These are phyloP conservation scores for Tanytarsus gracilentus DNA, from an alignment of 2,888 invertebrate species.

Conservation along the genomic window DNA sequence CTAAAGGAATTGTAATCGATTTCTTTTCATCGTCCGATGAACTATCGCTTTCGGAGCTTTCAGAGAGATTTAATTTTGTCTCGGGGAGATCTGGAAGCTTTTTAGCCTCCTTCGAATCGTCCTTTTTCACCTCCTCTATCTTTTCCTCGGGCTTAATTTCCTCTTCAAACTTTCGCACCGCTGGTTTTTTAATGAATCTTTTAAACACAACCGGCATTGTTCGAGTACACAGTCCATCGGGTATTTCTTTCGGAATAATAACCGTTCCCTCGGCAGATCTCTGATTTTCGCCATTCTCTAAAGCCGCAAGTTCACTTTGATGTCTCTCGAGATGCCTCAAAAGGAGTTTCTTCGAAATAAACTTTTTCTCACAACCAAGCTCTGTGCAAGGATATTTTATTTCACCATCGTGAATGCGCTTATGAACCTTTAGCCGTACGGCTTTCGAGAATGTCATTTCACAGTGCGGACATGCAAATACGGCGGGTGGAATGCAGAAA, in stretches of 20 bases:
- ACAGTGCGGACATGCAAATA: slow-evolving; percentile 75
- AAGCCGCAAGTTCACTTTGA: slow-evolving; percentile 39
- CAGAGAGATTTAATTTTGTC: slow-evolving; percentile 20
- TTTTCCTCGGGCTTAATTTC: slow-evolving; percentile 39
- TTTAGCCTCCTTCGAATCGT: slow-evolving; percentile 45
- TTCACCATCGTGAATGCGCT: slow-evolving; percentile 63
- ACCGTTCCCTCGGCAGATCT: slow-evolving; percentile 31
- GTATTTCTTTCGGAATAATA: slow-evolving; percentile 31
- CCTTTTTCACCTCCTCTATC: slow-evolving; percentile 44
- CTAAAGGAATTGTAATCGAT: too few relatives aligned
- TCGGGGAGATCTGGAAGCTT: slow-evolving; percentile 32
- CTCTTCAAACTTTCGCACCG: slow-evolving; percentile 33
- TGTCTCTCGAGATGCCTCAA: slow-evolving; percentile 61
- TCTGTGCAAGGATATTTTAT: slow-evolving; percentile 63
- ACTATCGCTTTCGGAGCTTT: slow-evolving; percentile 12
- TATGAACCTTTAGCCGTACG: slow-evolving; percentile 74
- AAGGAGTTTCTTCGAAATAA: slow-evolving; percentile 71
- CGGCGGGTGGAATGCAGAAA: slow-evolving; percentile 72
- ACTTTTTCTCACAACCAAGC: slow-evolving; percentile 62
- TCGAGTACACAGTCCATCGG: slow-evolving; percentile 24
- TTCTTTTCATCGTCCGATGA: slow-evolving; percentile 8
- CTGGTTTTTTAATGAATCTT: slow-evolving; percentile 31
- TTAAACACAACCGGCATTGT: slow-evolving; percentile 30
- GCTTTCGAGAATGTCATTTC: slow-evolving; percentile 64
- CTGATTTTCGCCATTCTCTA: slow-evolving; percentile 32